A percentile compares a stretch with the other conserved stretches of the same genome.
These are phyloP conservation scores for Crocodylus rhombifer DNA, from an alignment of 2,797 vertebrate genomes.

Conservation along the genomic window DNA sequence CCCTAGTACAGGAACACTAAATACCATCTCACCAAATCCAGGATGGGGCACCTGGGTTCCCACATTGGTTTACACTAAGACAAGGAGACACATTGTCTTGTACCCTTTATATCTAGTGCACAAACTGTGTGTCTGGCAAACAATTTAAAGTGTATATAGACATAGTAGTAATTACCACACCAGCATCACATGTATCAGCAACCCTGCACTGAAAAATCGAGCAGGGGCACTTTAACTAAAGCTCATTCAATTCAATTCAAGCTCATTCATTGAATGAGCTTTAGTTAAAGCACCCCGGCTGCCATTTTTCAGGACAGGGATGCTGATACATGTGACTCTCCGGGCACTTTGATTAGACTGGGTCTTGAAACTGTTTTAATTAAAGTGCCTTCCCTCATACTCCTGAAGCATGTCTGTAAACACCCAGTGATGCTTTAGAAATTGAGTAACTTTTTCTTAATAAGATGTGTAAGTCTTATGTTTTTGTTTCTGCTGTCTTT, in stretches of 20 bases:
- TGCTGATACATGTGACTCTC: too few relatives aligned
- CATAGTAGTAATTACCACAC: background rate
- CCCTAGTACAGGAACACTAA: background rate
- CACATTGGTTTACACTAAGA: background rate
- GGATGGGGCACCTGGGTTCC: background rate
- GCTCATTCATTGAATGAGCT: too few relatives aligned
- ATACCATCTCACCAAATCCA: background rate
- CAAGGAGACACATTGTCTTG: background rate
- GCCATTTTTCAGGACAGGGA: too few relatives aligned
- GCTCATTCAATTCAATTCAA: too few relatives aligned
- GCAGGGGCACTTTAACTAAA: too few relatives aligned
- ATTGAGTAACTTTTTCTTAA: background rate
- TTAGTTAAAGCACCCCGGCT: too few relatives aligned
- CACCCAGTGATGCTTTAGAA: background rate
- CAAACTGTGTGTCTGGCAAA: background rate
- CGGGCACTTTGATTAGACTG: too few relatives aligned
- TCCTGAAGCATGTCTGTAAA: background rate
- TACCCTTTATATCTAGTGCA: background rate
- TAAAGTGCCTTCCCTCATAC: too few relatives aligned
- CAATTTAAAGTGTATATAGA: background rate
- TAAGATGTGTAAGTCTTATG: background rate
- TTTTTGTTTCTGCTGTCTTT: background rate
- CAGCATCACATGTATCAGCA: too few relatives aligned
- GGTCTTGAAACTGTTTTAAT: too few relatives aligned
- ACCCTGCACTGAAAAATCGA: too few relatives aligned